Evolutionary conservation across 2,113 vertebrate species (phyloP).

Genomic region (Tetraodon nigroviridis): DNA sequence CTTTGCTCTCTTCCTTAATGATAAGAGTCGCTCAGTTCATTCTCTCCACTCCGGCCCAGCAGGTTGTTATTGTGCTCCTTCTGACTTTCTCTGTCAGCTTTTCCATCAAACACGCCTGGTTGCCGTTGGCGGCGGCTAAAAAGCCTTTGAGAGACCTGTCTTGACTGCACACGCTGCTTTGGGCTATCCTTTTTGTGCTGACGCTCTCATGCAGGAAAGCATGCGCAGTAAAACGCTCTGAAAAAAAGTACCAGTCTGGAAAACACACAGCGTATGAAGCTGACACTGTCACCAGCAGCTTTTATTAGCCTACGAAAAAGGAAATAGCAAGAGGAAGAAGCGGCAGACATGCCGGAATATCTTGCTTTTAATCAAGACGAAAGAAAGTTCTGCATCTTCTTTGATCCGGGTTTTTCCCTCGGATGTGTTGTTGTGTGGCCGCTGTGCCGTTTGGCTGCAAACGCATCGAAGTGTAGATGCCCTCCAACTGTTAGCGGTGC

Average conservation of each 20-base stretch:
- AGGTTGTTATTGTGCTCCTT: slow-evolving; percentile 6
- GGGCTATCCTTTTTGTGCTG: slow-evolving; percentile 20
- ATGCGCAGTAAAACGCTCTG: slow-evolving; percentile 4
- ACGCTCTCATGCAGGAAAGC: slow-evolving; percentile 8
- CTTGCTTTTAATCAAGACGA: too few relatives aligned
- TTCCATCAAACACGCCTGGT: background rate
- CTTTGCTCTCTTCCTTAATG: background rate
- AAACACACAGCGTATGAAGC: slow-evolving; percentile 31
- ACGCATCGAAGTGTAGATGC: slow-evolving; percentile 2
- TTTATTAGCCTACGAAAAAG: slow-evolving; percentile 27
- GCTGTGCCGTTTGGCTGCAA: background rate
- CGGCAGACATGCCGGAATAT: background rate
- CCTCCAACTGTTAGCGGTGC: slow-evolving; percentile 1
- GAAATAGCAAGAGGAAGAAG: slow-evolving; percentile 32
- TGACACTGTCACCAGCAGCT: slow-evolving; percentile 34
- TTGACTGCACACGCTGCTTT: background rate
- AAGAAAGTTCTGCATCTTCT: slow-evolving; percentile 7
- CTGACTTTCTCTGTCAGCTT: slow-evolving; percentile 14
- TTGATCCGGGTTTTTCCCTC: slow-evolving; percentile 3
- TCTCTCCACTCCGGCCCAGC: background rate
- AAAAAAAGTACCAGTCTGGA: slow-evolving; percentile 31
- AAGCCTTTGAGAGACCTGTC: background rate
- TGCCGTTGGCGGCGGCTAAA: background rate
- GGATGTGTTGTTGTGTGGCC: slow-evolving; percentile 6
- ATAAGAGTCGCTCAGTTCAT: background rate